phyloP scores from a whole-genome alignment of 2,113 vertebrate species.

The Microcebus lehilahytsara region DNA sequence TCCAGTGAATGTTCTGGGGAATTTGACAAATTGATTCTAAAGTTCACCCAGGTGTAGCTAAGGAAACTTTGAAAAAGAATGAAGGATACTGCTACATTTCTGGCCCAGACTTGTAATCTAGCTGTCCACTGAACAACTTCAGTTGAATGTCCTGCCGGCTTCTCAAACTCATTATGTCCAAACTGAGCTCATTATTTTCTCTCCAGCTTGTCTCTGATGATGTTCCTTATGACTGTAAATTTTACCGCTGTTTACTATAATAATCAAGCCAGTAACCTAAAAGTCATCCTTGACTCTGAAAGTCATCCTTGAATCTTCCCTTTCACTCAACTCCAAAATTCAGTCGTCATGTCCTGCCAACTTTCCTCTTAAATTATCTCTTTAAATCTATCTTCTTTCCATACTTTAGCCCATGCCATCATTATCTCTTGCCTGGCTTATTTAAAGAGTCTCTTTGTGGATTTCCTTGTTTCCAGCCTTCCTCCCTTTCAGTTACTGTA shows the following conservation, averaged over 20 bases:
- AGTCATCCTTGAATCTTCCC: background rate
- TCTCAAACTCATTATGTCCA: background rate
- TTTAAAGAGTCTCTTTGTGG: background rate
- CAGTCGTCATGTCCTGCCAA: background rate
- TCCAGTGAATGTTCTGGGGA: constrained; percentile 33
- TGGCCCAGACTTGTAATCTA: background rate
- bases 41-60: background rate
- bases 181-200: background rate
- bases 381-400: background rate
- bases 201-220: background rate
- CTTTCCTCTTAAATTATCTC: background rate
- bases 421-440: constrained; percentile 15
- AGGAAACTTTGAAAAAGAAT: constrained; percentile 14
- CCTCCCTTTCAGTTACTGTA: background rate
- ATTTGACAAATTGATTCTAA: constrained; percentile 28
- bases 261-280: background rate
- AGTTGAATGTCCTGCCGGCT: background rate
- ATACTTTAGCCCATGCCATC: background rate
- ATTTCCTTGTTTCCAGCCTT: background rate
- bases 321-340: constrained; percentile 17
- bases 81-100: background rate
- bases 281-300: background rate
- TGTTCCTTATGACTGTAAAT: background rate
- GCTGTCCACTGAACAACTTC: background rate
- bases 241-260: background rate